Evolutionary conservation across 2,888 invertebrate genomes (phyloP).

Genomic region (Cacoxenus indagator): DNA sequence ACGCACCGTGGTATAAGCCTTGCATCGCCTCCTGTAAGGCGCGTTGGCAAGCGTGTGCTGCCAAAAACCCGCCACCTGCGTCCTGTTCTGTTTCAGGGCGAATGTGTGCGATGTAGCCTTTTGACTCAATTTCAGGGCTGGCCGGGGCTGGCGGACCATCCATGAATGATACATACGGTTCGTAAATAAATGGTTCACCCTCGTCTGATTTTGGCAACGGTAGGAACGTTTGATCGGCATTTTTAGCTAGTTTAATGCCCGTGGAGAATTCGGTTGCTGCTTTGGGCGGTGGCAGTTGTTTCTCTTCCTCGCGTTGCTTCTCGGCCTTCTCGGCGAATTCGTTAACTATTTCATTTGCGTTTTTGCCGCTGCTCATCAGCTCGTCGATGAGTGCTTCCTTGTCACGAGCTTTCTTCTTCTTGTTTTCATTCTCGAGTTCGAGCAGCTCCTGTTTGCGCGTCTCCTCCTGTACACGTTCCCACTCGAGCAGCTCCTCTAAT

Average conservation of each 20-base stretch:
- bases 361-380: constrained; percentile 91
- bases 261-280: constrained; percentile 83
- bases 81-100: constrained; percentile 81
- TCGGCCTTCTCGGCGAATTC: constrained; percentile 82
- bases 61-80: constrained; percentile 89
- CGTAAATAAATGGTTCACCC: constrained; percentile 82
- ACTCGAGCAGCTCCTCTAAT: constrained; percentile 85
- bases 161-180: constrained; percentile 73
- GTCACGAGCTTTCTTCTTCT: constrained; percentile 85
- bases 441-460: constrained; percentile 79
- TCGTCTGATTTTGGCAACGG: constrained; percentile 82
- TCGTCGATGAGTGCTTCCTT: constrained; percentile 96
- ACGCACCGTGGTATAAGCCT: constrained; percentile 73
- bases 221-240: constrained; percentile 75
- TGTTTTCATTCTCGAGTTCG: constrained; percentile 77
- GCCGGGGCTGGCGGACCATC: constrained; percentile 83
- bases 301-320: constrained; percentile 76
- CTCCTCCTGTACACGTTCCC: constrained; percentile 84
- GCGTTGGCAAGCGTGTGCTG: constrained; percentile 85
- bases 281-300: constrained; percentile 66
- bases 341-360: constrained; percentile 89
- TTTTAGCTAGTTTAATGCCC: constrained; percentile 85
- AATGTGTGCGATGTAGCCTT: constrained; percentile 83
- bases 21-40: constrained; percentile 91
- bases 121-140: constrained; percentile 75